A percentile compares a stretch with the other conserved stretches of the same genome.
phyloP scores from a whole-genome alignment of 2,888 invertebrate species.

The Harpagoxenus sublaevis region DNA sequence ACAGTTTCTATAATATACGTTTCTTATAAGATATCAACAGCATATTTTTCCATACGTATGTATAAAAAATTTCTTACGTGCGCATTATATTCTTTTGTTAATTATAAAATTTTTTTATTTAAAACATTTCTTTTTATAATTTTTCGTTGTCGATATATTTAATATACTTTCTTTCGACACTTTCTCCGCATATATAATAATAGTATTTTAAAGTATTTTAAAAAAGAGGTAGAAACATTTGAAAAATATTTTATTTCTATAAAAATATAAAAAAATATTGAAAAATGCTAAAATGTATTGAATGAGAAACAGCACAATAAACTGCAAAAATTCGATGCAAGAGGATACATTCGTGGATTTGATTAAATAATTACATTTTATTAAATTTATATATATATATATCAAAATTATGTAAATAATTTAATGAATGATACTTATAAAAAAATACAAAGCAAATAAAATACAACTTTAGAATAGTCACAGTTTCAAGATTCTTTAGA shows the following conservation, averaged over 20 bases:
- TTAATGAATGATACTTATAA: background rate
- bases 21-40: background rate
- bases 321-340: background rate
- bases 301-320: background rate
- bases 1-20: background rate
- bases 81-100: background rate
- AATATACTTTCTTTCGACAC: background rate
- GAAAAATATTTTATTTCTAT: background rate
- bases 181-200: background rate
- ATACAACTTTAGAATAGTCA: background rate
- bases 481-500: background rate
- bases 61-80: background rate
- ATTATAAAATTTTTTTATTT: background rate
- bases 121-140: background rate
- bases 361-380: background rate
- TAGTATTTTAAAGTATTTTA: background rate
- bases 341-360: background rate
- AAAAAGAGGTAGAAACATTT: background rate
- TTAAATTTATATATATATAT: background rate
- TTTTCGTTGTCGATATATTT: background rate
- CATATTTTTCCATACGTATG: background rate
- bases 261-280: conserved; percentile 1
- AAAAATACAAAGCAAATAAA: background rate
- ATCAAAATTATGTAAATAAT: conserved; percentile 1
- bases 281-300: background rate